Evolutionary conservation across 2,113 vertebrate species (phyloP), one percentile per base, ranked within the genome.

Genomic region (Nannobrachium achirus): DNA sequence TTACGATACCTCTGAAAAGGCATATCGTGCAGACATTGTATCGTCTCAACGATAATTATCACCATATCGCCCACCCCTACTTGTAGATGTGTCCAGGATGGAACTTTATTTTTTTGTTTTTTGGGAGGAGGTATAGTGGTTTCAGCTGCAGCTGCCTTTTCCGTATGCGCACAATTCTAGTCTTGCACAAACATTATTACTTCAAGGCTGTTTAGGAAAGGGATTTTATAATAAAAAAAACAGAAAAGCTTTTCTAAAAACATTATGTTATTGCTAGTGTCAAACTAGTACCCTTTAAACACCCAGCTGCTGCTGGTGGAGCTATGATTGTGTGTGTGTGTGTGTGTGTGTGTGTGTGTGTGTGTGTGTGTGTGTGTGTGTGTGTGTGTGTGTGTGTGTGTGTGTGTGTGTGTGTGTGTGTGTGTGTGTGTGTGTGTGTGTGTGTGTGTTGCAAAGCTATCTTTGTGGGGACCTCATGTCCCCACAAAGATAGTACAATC

Each of bases 251-350:
- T n/a, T n/a, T n/a, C n/a, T n/a, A n/a, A n/a, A n/a, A n/a, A n/a
- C n/a, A 33, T 20, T 75, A 7, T 48, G 2, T 10, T 25, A 13
- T 20, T 9, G 45, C 20, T 63, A 19, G 40, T 51, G 50, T 78
- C 61, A 76, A 76, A 75, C 51, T 14, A 33, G 72, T 69, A 78
- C 84, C 25, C 85, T 90, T 90, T 89, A 83, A 78, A 52, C 69
- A 52, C 52, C 41, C 42, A 48, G 74, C 78, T 71, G 74, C 80
- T 75, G 76, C 72, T 79, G 6, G 70, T 79, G 6, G 70, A 69
- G 66, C 73, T 59, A 62, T 56, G 78, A 61, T 45, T 69, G 59
- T 70, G 75, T 48, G 64, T 45, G n/a, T 56, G 62, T 59, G 75
- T 71, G 78, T 60, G 51, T 40, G 63, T 45, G 20, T 11, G 59